phyloP scores from a whole-genome alignment of 2,113 vertebrate genomes.

The Cygnus atratus region DNA sequence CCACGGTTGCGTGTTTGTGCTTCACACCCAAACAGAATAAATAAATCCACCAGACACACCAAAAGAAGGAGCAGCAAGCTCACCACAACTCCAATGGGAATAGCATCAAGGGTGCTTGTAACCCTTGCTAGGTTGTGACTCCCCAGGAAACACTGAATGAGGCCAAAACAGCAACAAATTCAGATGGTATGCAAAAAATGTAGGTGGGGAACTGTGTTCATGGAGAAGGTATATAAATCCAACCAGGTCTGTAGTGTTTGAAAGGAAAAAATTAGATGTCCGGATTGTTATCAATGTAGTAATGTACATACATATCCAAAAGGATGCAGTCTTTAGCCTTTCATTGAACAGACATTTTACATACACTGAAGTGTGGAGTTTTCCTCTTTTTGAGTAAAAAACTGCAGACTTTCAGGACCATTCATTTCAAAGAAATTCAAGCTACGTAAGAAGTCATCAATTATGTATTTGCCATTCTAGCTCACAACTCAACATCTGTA shows the following conservation, averaged over 20 bases:
- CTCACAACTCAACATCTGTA: not conserved
- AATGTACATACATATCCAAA: not conserved
- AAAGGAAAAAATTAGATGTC: not conserved
- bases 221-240: not conserved
- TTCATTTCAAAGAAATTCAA: not conserved
- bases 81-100: not conserved
- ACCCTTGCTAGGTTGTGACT: not conserved
- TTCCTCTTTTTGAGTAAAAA: not conserved
- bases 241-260: not conserved
- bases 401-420: not conserved
- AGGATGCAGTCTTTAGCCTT: not conserved
- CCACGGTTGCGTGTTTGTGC: not conserved
- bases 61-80: not conserved
- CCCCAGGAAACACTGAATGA: not conserved
- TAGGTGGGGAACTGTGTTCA: not conserved
- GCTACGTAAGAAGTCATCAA: not conserved
- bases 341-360: not conserved
- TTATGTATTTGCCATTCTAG: not conserved
- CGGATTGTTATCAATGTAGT: not conserved
- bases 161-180: not conserved
- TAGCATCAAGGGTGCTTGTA: not conserved
- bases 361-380: not conserved
- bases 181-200: not conserved
- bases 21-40: not conserved
- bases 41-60: fast-evolving